Evolutionary conservation across 1,140 invertebrate genomes (phyloP).

Genomic region (Ectropis grisescens): DNA sequence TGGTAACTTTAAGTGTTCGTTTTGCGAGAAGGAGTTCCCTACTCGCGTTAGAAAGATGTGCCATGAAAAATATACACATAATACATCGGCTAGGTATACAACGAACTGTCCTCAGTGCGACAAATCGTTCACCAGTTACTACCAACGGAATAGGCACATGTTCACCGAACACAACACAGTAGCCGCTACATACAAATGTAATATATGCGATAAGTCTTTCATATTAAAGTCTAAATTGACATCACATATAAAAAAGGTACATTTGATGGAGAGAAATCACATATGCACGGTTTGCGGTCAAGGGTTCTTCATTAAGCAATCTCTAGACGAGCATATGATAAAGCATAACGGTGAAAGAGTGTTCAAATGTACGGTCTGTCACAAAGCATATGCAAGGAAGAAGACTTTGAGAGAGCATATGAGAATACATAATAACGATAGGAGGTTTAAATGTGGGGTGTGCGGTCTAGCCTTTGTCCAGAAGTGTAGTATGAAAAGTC

Average conservation of each 20-base stretch:
- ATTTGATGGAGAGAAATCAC: constrained; percentile 52
- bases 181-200: constrained; percentile 41
- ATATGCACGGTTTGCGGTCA: constrained; percentile 41
- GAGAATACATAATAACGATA: constrained; percentile 57
- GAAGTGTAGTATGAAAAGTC: constrained; percentile 47
- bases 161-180: constrained; percentile 32
- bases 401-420: constrained; percentile 70
- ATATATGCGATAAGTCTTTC: constrained; percentile 51
- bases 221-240: constrained; percentile 47
- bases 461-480: constrained; percentile 58
- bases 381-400: constrained; percentile 66
- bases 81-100: constrained; percentile 34
- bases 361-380: constrained; percentile 50
- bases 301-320: constrained; percentile 47
- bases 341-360: constrained; percentile 44
- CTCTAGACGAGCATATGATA: constrained; percentile 48
- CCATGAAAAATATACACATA: constrained; percentile 52
- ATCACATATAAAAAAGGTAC: constrained; percentile 48
- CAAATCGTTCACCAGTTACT: constrained; percentile 45
- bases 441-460: constrained; percentile 44
- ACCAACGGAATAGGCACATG: constrained; percentile 52
- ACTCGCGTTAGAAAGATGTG: constrained; percentile 36
- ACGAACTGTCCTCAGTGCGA: constrained; percentile 48
- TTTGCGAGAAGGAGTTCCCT: constrained; percentile 59
- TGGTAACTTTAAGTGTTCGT: constrained; percentile 37